Conservation (phyloP, 1,140 invertebrate genomes). For the Anastrepha obliqua region DNA sequence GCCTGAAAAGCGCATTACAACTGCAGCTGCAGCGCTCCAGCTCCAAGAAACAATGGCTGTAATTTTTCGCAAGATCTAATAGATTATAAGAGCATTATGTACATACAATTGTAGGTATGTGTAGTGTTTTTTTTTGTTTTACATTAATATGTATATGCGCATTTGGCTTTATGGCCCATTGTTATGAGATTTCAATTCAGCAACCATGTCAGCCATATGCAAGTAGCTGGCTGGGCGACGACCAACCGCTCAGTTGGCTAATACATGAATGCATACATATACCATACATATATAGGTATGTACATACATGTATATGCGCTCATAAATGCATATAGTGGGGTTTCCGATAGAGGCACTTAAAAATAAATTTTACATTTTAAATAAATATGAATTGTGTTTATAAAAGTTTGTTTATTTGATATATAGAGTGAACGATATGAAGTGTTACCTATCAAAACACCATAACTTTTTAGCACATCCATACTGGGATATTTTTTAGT, state of each 20-base stretch:
- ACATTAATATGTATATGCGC: not conserved
- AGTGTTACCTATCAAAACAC: too few species aligned
- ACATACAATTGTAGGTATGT: not conserved
- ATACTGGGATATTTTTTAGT: too few species aligned
- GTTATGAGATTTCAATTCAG: not conserved
- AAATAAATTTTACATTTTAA: too few species aligned
- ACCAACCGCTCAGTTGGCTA: not conserved
- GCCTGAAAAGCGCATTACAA: not conserved
- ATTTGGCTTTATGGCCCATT: conserved; percentile 31
- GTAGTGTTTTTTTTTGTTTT: not conserved
- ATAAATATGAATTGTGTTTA: too few species aligned
- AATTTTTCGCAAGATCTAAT: conserved; percentile 46
- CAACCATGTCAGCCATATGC: not conserved
- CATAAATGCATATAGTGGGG: not conserved
- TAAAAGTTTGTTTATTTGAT: too few species aligned
- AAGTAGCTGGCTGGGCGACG: not conserved
- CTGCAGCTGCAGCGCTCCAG: conserved; percentile 2
- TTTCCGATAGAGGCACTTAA: not conserved
- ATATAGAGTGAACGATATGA: too few species aligned
- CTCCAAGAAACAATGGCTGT: conserved; percentile 18
- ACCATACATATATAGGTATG: not conserved
- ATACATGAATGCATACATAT: not conserved
- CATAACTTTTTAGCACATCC: too few species aligned
- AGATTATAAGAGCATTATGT: not conserved
- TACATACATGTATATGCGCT: too few species aligned